These are phyloP conservation scores for Neodiprion pinetum DNA, from an alignment of 1,140 invertebrate genomes.

Conservation along the genomic window DNA sequence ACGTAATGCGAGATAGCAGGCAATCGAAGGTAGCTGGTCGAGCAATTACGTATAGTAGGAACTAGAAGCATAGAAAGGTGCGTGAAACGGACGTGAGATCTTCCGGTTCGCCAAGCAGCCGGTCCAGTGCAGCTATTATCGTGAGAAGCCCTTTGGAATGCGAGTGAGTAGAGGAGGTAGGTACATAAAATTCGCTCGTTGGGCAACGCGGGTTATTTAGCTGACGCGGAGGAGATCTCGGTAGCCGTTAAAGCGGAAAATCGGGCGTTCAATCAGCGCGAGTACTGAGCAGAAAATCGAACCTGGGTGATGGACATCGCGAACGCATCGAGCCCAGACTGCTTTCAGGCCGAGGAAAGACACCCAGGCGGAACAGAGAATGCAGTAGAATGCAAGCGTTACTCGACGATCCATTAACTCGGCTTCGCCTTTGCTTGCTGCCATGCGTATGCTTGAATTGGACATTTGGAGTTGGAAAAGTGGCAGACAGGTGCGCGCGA, in stretches of 20 bases:
- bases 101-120: background rate
- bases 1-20: too few species aligned
- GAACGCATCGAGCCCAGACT: too few species aligned
- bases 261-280: background rate
- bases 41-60: too few species aligned
- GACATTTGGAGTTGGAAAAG: too few species aligned
- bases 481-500: too few species aligned
- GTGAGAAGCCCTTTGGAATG: background rate
- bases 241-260: background rate
- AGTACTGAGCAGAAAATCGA: background rate
- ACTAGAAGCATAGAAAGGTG: background rate
- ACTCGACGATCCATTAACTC: too few species aligned
- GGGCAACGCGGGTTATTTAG: background rate
- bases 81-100: conserved; percentile 1
- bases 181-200: conserved; percentile 7
- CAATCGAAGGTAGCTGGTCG: too few species aligned
- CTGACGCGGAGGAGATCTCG: background rate
- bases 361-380: background rate
- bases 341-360: too few species aligned
- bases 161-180: background rate
- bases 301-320: background rate
- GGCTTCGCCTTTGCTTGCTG: too few species aligned
- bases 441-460: too few species aligned
- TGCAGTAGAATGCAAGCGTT: background rate
- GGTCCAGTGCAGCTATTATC: background rate